Conservation (phyloP, 2,113 vertebrate genomes). For the Strix uralensis region DNA sequence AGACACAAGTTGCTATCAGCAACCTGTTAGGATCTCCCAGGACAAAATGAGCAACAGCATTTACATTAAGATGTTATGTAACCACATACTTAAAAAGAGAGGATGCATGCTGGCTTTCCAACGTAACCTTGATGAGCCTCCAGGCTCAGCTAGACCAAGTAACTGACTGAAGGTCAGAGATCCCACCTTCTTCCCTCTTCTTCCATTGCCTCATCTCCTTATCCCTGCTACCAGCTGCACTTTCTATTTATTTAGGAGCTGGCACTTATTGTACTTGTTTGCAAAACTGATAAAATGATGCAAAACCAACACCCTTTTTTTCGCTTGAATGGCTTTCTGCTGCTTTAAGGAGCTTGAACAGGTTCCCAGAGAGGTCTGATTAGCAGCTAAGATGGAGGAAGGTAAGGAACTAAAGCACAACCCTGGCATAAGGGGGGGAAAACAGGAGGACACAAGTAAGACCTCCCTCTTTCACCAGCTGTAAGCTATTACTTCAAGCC, state of each 20-base stretch:
- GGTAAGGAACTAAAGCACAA: not conserved
- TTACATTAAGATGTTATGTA: rapidly evolving
- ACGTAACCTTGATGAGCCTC: rapidly evolving
- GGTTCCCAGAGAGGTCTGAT: not conserved
- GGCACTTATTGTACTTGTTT: not conserved
- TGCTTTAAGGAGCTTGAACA: not conserved
- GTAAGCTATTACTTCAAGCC: not conserved
- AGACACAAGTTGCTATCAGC: not conserved
- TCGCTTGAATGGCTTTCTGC: not conserved
- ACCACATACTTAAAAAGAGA: not conserved
- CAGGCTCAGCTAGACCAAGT: not conserved
- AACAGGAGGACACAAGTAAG: not conserved
- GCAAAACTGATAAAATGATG: not conserved
- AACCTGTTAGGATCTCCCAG: not conserved
- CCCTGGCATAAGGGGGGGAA: not conserved
- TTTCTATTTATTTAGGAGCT: not conserved
- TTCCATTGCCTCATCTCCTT: not conserved
- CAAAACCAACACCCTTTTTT: not conserved
- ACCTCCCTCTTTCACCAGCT: not conserved
- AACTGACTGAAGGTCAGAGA: not conserved
- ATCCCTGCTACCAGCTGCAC: not conserved
- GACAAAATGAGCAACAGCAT: not conserved
- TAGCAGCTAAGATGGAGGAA: not conserved
- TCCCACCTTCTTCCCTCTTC: not conserved
- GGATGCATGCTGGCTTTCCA: not conserved